phyloP scores from a whole-genome alignment of 1,140 invertebrate genomes.

The Glomeris maerens region DNA sequence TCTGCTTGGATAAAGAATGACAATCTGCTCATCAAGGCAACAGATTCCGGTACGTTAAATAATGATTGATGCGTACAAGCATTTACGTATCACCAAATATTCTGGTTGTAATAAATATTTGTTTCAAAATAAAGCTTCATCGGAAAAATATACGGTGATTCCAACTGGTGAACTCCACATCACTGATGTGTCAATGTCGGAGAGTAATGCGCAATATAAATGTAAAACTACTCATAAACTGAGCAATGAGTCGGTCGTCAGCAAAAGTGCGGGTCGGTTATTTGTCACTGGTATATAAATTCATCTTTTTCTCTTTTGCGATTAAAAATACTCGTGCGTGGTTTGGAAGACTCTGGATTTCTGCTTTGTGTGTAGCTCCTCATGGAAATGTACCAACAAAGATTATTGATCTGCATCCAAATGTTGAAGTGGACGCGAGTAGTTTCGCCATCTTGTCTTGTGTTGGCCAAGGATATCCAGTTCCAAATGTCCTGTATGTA shows the following conservation, averaged over 20 bases:
- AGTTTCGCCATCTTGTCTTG: conserved; percentile 54
- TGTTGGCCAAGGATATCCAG: conserved; percentile 57
- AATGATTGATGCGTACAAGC: too few species aligned
- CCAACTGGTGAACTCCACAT: conserved; percentile 88
- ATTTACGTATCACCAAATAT: too few species aligned
- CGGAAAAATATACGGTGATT: conserved; percentile 76
- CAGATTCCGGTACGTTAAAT: too few species aligned
- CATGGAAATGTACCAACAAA: conserved; percentile 48
- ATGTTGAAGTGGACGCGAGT: conserved; percentile 46
- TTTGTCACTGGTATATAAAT: too few species aligned
- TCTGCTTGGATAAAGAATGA: background rate
- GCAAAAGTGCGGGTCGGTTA: too few species aligned
- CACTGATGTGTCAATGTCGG: conserved; percentile 51
- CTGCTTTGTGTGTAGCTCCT: conserved; percentile 35
- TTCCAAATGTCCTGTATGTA: conserved; percentile 53
- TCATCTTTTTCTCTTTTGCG: too few species aligned
- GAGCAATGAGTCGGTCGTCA: too few species aligned
- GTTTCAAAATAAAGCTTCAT: background rate
- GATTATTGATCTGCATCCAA: conserved; percentile 42
- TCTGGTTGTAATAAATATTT: too few species aligned
- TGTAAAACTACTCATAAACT: background rate
- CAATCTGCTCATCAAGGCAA: background rate
- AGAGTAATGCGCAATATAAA: background rate
- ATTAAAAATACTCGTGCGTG: too few species aligned
- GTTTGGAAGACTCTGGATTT: too few species aligned